phyloP scores from a whole-genome alignment of 2,888 invertebrate species.

The Ennomos erosarius region DNA sequence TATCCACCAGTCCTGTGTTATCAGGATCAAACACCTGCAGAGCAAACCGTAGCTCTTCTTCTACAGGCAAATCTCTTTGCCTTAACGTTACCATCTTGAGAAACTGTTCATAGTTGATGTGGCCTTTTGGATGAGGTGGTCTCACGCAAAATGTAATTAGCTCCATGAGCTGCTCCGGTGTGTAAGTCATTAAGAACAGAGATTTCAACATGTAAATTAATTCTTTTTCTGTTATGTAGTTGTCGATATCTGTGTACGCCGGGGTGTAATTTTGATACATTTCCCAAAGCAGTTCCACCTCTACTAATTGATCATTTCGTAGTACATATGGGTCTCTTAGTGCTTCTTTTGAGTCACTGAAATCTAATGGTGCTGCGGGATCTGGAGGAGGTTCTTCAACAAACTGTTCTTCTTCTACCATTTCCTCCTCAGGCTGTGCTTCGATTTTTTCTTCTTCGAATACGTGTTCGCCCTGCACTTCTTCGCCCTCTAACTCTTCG shows the following conservation, averaged over 20 bases:
- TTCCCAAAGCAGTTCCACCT: conserved; percentile 76
- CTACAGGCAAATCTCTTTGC: conserved; percentile 65
- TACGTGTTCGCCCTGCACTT: conserved; percentile 35
- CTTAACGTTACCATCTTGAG: conserved; percentile 71
- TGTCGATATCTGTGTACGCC: conserved; percentile 69
- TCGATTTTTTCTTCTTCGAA: not conserved
- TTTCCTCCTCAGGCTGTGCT: conserved; percentile 43
- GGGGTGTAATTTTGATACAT: conserved; percentile 73
- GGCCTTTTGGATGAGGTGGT: conserved; percentile 70
- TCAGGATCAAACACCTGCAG: conserved; percentile 68
- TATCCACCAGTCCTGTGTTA: conserved; percentile 61
- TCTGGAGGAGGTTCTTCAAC: conserved; percentile 71
- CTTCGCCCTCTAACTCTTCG: conserved; percentile 42
- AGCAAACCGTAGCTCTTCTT: conserved; percentile 70
- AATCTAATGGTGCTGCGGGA: conserved; percentile 72
- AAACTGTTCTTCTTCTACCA: conserved; percentile 65
- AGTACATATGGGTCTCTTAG: conserved; percentile 66
- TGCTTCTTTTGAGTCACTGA: conserved; percentile 71
- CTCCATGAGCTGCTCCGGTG: conserved; percentile 72
- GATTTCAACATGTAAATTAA: conserved; percentile 72
- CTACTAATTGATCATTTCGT: conserved; percentile 70
- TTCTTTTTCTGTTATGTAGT: conserved; percentile 73
- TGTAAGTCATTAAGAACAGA: conserved; percentile 69
- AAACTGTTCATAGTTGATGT: conserved; percentile 72
- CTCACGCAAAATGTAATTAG: conserved; percentile 67